Conservation (phyloP, 2,113 vertebrate genomes). For the Colinus virginianus region DNA sequence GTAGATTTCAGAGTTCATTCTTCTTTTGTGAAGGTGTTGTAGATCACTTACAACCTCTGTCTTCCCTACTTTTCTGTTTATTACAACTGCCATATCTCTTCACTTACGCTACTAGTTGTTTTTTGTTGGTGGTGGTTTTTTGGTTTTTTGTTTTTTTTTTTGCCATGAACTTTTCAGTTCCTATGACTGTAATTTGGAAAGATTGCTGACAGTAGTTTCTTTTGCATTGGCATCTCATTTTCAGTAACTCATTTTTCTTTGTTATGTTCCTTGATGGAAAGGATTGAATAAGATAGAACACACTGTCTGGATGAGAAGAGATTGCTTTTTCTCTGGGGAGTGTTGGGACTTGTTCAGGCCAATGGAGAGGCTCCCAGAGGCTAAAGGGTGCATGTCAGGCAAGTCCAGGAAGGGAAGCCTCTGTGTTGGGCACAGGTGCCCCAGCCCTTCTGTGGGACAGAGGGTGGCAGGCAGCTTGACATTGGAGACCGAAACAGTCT, state of each 20-base stretch:
- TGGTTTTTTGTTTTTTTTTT: neutral
- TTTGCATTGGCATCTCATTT: neutral
- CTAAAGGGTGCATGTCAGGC: fast-evolving
- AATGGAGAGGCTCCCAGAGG: neutral
- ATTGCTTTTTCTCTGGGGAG: neutral
- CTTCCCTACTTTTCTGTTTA: neutral
- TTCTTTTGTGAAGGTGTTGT: neutral
- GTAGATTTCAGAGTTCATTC: neutral
- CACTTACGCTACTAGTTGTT: neutral
- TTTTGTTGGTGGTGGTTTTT: neutral
- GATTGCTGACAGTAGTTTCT: neutral
- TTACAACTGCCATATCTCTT: neutral
- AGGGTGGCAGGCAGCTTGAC: neutral
- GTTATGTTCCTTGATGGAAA: neutral
- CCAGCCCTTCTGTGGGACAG: neutral
- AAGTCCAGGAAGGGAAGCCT: neutral
- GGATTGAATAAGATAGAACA: neutral
- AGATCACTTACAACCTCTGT: neutral
- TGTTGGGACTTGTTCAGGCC: neutral
- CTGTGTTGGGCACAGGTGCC: neutral
- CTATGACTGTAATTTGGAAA: neutral
- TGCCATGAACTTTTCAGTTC: neutral
- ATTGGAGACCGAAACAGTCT: neutral
- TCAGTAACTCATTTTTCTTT: neutral
- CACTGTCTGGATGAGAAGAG: neutral